A percentile compares a stretch with the other conserved stretches of the same genome.
These are phyloP conservation scores for Coleophora flavipennella DNA, from an alignment of 2,888 invertebrate genomes.

Conservation along the genomic window DNA sequence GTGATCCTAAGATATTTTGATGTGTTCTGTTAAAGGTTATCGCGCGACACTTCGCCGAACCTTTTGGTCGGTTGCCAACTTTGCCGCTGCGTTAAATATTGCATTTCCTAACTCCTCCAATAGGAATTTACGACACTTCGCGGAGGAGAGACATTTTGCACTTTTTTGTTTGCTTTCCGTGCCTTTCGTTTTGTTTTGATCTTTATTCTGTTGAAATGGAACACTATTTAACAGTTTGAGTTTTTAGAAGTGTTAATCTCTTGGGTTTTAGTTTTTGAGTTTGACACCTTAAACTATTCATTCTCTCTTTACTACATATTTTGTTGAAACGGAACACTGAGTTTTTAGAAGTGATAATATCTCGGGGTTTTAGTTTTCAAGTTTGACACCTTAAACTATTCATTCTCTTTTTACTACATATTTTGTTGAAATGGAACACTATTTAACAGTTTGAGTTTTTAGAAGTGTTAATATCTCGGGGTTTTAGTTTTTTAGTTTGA, in stretches of 20 bases:
- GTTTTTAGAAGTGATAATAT: slow-evolving; percentile 1
- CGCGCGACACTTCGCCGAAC: slow-evolving; percentile 15
- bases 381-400: too few species aligned
- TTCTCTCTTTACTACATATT: too few species aligned
- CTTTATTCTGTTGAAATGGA: slow-evolving; percentile 1
- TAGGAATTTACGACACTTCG: neutral
- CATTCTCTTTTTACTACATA: too few species aligned
- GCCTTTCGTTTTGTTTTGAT: slow-evolving; percentile 5
- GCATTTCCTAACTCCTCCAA: slow-evolving; percentile 12
- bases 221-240: slow-evolving; percentile 2
- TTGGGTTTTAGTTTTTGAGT: too few species aligned
- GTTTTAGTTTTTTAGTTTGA: too few species aligned
- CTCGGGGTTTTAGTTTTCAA: too few species aligned
- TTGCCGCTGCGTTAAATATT: slow-evolving; percentile 20
- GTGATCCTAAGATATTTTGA: slow-evolving; percentile 15
- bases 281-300: too few species aligned
- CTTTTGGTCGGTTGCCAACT: slow-evolving; percentile 42
- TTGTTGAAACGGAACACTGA: too few species aligned
- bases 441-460: slow-evolving; percentile 4
- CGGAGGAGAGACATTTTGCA: neutral
- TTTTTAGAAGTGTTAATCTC: slow-evolving; percentile 1
- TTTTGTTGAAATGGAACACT: too few species aligned
- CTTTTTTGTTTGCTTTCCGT: slow-evolving; percentile 5
- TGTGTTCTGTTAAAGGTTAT: slow-evolving; percentile 37
- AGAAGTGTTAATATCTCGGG: neutral